phyloP scores from a whole-genome alignment of 2,888 invertebrate species.

The Oxyteleia sp. region DNA sequence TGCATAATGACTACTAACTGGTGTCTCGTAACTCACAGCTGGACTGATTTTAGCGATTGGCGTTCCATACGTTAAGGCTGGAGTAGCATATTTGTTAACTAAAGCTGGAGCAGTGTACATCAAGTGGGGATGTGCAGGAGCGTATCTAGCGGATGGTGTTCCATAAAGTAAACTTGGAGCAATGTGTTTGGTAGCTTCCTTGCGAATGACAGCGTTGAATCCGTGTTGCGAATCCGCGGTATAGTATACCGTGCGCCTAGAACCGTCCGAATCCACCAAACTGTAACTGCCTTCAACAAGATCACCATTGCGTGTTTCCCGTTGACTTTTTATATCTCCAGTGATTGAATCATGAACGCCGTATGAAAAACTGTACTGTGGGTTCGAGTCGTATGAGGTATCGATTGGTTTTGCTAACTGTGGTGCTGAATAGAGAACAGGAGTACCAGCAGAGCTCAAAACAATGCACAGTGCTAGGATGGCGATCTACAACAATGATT shows the following conservation, averaged over 20 bases:
- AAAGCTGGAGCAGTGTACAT: not conserved
- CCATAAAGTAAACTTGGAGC: constrained; percentile 71
- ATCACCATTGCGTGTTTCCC: constrained; percentile 52
- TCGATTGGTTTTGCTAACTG: constrained; percentile 86
- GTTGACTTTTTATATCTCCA: constrained; percentile 59
- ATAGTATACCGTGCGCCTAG: constrained; percentile 82
- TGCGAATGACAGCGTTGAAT: constrained; percentile 85
- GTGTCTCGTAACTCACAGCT: too few relatives aligned
- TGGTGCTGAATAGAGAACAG: too few relatives aligned
- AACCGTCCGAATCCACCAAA: constrained; percentile 60
- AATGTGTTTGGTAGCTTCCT: constrained; percentile 87
- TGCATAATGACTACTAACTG: too few relatives aligned
- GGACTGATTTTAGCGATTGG: constrained; percentile 21
- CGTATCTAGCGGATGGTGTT: constrained; percentile 13
- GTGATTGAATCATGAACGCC: constrained; percentile 47
- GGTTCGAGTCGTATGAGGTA: constrained; percentile 76
- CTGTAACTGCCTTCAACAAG: constrained; percentile 61
- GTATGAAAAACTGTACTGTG: constrained; percentile 85
- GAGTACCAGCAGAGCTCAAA: too few relatives aligned
- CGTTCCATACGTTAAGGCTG: constrained; percentile 24
- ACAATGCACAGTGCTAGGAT: too few relatives aligned
- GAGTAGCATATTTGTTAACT: constrained; percentile 2
- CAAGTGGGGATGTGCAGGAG: constrained; percentile 27
- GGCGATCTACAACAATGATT: too few relatives aligned
- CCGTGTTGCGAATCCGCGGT: constrained; percentile 84